Evolutionary conservation across 2,888 invertebrate species (phyloP), one percentile per base, ranked within the genome.

Genomic region (Enchytraeus crypticus): DNA sequence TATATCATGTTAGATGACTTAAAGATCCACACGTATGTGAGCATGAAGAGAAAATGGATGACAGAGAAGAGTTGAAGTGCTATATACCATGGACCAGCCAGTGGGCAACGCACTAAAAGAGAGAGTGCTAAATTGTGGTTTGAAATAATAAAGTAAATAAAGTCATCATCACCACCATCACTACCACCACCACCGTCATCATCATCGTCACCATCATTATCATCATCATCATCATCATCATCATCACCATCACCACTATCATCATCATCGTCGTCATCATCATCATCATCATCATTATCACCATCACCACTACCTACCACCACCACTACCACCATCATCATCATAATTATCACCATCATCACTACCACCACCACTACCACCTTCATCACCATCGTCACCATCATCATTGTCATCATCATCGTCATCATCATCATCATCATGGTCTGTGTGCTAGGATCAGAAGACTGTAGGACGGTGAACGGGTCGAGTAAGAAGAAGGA

Each of bases 401-500:
- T 55, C n/a, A 38, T 55, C 18, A 38, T 38, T 5, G 18, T 55
- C n/a, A 38, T 55, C 29, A 38, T 55, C n/a, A n/a, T 55, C n/a
- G 2, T 45, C 33, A 34, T 61, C 3, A 49, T 18, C 23, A 49
- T 49, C 14, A 49, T 49, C 23, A 49, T 49, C 23, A 49, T n/a
- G n/a, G n/a, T n/a, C n/a, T n/a, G n/a, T n/a, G n/a, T n/a, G n/a
- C 43, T 57, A 70, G 70, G 70, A 63, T 68, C 69, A 43, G 71
- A 71, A 32, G 78, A 77, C 62, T 61, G 71, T 53, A 72, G 71
- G 55, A 30, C 72, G 69, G 23, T 47, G 23, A 53, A 57, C 56
- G 47, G n/a, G 1, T 3, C 70, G 43, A 68, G 70, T 62, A 74
- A 73, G 70, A 77, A 77, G 66, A 68, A 76, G 32, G 75, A 76